Evolutionary conservation across 1,140 invertebrate species (phyloP), one percentile per base, ranked within the genome.

Genomic region (Plectus sambesii): DNA sequence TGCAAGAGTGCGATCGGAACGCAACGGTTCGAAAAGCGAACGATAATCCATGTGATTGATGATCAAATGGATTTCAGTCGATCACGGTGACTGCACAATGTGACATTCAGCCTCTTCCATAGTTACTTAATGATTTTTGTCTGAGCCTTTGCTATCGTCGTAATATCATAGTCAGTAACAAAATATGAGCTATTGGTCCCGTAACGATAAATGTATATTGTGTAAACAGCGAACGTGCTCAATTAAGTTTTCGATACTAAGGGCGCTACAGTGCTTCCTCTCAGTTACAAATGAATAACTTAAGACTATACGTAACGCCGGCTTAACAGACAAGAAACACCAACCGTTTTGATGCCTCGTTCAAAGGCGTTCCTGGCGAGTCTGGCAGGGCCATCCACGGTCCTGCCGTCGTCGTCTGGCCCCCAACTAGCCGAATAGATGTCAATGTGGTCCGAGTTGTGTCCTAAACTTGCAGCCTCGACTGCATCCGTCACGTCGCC

Each of bases 371-470:
- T 77, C 41, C 85, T 79, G n/a, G 92, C 90, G 38, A 97, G 74
- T n/a, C 86, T 85, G 4, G 90, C 92, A 0, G 93, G 93, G 0
- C 92, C 93, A 72, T 98, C 93, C 5, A 98, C 90, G 0, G 92
- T 96, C 70, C 89, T 87, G 2, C 90, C 92, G 72, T 97, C 88
- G 68, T 93, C 88, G 69, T 93, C 88, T 0, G 88, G 87, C 9
- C 92, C 93, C 93, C 93, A 98, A 9, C 86, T 90, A 0, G 92
- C 92, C 64, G 85, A 90, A 72, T 97, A 98, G 59, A 98, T 94
- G 69, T 98, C 86, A 43, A 98, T 90, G 69, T 96, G 86, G 65
- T 97, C 83, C 19, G 85, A 83, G 72, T 93, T 93, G 23, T 90
- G 77, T 50, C 86, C 87, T 2, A 99, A 74, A 0, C 88, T 92